Evolutionary conservation across 2,888 invertebrate genomes (phyloP).

Genomic region (Monopis laevigella): DNA sequence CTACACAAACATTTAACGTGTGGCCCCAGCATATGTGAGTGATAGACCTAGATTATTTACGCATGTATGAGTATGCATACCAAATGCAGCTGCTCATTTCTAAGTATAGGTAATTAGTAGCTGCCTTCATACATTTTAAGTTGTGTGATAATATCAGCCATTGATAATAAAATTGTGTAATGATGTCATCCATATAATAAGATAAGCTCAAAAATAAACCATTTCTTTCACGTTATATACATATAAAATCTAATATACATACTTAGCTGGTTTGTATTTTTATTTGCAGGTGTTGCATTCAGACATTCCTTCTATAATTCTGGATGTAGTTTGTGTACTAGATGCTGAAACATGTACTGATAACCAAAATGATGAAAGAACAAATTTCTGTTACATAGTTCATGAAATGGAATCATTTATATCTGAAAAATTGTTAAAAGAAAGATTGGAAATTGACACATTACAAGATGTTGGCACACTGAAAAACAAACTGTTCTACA

Average conservation of each 20-base stretch:
- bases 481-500: conserved; percentile 89
- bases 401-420: conserved; percentile 84
- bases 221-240: no score
- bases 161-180: no score
- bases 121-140: no score
- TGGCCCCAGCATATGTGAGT: no score
- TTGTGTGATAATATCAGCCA: no score
- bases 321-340: conserved; percentile 85
- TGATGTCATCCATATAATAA: no score
- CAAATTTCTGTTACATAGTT: conserved; percentile 79
- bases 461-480: conserved; percentile 91
- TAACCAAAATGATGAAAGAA: conserved; percentile 75
- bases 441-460: conserved; percentile 92
- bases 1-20: no score
- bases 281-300: conserved; percentile 74
- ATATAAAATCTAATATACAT: conserved; percentile 13
- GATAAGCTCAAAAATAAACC: no score
- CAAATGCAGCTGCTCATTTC: no score
- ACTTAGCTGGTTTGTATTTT: conserved; percentile 1
- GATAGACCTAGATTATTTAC: no score
- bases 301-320: conserved; percentile 82
- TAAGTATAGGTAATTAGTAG: no score
- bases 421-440: conserved; percentile 89
- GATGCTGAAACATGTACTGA: conserved; percentile 84
- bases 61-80: no score